These are phyloP conservation scores for Euzetes globulus DNA, from an alignment of 2,888 invertebrate species.

Conservation along the genomic window DNA sequence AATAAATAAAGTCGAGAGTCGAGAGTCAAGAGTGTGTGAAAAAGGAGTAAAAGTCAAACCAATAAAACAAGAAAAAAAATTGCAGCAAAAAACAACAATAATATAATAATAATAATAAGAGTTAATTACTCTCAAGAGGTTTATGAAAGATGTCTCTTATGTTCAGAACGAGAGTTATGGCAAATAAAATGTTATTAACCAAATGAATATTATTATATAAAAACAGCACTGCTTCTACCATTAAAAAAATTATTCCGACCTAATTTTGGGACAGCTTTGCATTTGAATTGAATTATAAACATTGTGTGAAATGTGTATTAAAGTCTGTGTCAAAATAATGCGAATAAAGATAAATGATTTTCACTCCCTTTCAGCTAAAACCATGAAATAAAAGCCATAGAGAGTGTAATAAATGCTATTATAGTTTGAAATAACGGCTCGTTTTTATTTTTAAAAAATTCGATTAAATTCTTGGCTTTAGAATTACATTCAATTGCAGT, in stretches of 20 bases:
- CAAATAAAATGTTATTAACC: not conserved
- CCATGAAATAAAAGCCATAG: too few relatives aligned
- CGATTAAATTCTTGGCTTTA: not conserved
- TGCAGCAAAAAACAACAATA: not conserved
- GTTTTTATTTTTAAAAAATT: not conserved
- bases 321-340: not conserved
- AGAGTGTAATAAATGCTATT: not conserved
- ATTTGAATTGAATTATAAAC: constrained; percentile 1
- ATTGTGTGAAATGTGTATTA: constrained; percentile 1
- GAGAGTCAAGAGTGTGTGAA: not conserved
- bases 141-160: not conserved
- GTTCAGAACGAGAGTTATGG: not conserved
- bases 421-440: not conserved
- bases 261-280: not conserved
- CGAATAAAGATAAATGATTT: not conserved
- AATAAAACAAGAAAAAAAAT: not conserved
- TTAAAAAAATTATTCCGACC: not conserved
- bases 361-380: not conserved
- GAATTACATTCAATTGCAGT: not conserved
- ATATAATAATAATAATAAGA: constrained; percentile 4
- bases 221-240: not conserved
- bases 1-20: too few relatives aligned
- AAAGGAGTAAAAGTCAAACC: not conserved
- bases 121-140: constrained; percentile 17
- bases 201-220: not conserved